Base-by-base conservation (phyloP, 1,140 invertebrate species). In the Sinella curviseta region DNA sequence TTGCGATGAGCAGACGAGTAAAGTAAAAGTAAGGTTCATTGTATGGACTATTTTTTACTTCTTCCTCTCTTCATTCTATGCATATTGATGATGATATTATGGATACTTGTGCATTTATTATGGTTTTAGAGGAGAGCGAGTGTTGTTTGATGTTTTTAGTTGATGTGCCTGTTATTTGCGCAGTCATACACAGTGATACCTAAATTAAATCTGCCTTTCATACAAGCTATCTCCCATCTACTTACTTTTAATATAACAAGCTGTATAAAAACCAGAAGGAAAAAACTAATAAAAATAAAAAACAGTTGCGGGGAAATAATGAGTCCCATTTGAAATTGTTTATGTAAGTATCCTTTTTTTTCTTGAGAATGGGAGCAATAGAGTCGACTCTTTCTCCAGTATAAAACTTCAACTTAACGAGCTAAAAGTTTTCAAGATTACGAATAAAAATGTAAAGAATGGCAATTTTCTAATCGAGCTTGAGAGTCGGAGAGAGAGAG, bases 281-380 rank as follows among this genome's bases (percentile, higher is more conserved):
- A 65, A 65, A 65, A 65, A 65, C 57, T 65, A 65, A 65, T 65
- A 65, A 65, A 65, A 65, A 65, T 65, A 65, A 65, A 65, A 65
- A 65, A 65, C 57, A 65, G 57, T 65, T 65, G 57, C 57, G 57
- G 57, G 57, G 26, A 65, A 65, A 65, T 65, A 65, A 65, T 65
- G 57, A 65, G 57, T 65, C 57, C 26, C 57, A 65, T 65, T 65
- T 65, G 57, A 65, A 65, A 65, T 65, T 65, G 57, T 65, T 65
- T 65, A 65, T 65, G 57, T 65, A 65, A 65, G 57, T 65, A 65
- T 65, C 57, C 24, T 26, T 48, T 48, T 48, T 48, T 65, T 65
- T 65, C 57, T 12, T 65, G 57, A 26, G 24, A 65, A 65, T 65
- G 24, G 24, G 14, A 65, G 57, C 57, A 65, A 65, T 65, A 26